Percentiles rank a stretch among this genome's conserved stretches.
These are phyloP conservation scores for Choreutis nemorana DNA, from an alignment of 2,888 invertebrate species.

Conservation along the genomic window DNA sequence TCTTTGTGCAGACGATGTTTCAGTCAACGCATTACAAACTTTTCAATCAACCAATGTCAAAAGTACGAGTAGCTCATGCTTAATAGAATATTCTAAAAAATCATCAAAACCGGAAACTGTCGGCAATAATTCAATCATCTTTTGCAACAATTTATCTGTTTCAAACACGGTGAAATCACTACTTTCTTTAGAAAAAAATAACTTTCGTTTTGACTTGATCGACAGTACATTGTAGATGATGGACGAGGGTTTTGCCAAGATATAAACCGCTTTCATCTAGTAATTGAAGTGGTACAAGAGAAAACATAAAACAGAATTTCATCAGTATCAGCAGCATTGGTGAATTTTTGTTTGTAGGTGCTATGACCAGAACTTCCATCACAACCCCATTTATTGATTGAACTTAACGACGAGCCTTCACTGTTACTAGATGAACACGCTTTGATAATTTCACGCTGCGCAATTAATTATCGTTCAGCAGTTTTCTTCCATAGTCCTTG, in stretches of 20 bases:
- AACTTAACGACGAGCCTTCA: too few species aligned
- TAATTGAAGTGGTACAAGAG: neutral
- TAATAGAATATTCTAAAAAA: too few species aligned
- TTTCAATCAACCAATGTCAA: slow-evolving; percentile 11
- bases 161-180: slow-evolving; percentile 7
- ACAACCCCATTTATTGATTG: slow-evolving; percentile 2
- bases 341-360: neutral
- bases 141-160: too few species aligned
- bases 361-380: slow-evolving; percentile 5
- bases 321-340: neutral
- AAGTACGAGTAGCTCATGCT: too few species aligned
- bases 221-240: slow-evolving; percentile 11
- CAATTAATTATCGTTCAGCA: too few species aligned
- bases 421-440: too few species aligned
- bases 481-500: too few species aligned
- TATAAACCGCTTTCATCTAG: neutral
- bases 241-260: slow-evolving; percentile 7
- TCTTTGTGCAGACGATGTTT: slow-evolving; percentile 5
- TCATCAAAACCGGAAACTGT: too few species aligned
- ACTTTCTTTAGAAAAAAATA: slow-evolving; percentile 12
- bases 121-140: too few species aligned
- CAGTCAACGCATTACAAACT: slow-evolving; percentile 10
- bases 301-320: neutral
- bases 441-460: too few species aligned
- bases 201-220: slow-evolving; percentile 11